Percentiles rank a stretch among this genome's conserved stretches.
Conservation (phyloP, 2,888 invertebrate genomes). For the Branchipolynoe longqiensis region DNA sequence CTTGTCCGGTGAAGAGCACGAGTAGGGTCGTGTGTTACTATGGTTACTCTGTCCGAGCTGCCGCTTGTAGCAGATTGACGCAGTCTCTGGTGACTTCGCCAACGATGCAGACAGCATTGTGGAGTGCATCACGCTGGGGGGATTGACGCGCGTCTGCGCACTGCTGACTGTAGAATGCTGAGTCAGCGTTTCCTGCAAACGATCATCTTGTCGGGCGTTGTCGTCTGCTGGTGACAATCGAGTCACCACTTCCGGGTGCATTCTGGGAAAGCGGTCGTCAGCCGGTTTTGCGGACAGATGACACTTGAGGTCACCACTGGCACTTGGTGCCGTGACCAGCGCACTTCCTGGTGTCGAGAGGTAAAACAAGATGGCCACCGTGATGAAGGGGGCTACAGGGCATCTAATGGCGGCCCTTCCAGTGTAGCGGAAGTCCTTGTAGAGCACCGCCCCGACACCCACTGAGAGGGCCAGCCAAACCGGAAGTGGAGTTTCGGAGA, state of each 20-base stretch:
- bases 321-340: neutral
- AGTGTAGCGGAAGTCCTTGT: slow-evolving; percentile 10
- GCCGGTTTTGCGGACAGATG: neutral
- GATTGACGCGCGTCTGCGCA: no score
- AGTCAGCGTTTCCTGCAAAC: neutral
- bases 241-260: neutral
- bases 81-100: no score
- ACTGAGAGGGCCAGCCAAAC: slow-evolving; percentile 39
- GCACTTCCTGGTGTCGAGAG: slow-evolving; percentile 14
- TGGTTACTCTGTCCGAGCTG: neutral
- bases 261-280: neutral
- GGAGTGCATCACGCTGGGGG: neutral
- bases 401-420: neutral
- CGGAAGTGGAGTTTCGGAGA: slow-evolving; percentile 37
- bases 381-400: slow-evolving; percentile 45
- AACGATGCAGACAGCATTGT: neutral
- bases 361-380: slow-evolving; percentile 23
- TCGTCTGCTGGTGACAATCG: neutral
- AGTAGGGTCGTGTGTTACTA: slow-evolving; percentile 7
- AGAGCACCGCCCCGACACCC: slow-evolving; percentile 40
- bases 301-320: neutral
- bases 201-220: neutral
- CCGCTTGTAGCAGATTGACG: neutral
- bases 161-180: no score
- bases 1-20: neutral